A percentile compares a stretch with the other conserved stretches of the same genome.
phyloP scores from a whole-genome alignment of 2,888 invertebrate genomes.

The Exephanes ischioxanthus region DNA sequence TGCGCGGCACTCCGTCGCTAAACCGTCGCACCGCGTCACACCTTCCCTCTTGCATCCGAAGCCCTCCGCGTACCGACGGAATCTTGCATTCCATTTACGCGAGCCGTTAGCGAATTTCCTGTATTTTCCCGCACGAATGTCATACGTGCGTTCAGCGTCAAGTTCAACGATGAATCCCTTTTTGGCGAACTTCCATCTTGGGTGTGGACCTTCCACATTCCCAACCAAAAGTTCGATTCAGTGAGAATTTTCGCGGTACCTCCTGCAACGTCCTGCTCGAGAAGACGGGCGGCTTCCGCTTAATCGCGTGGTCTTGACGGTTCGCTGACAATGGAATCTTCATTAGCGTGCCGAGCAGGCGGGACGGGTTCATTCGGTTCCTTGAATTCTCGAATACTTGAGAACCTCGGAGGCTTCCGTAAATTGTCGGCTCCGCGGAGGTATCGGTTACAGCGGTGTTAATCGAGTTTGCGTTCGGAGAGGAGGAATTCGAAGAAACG shows the following conservation, averaged over 20 bases:
- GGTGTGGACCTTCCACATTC: no score
- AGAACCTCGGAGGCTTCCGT: not conserved
- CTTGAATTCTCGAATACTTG: not conserved
- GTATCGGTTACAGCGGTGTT: not conserved
- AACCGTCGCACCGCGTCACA: not conserved
- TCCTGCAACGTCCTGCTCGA: no score
- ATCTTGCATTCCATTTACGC: constrained; percentile 78
- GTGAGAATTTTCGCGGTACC: no score
- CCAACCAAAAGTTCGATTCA: no score
- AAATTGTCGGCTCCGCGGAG: not conserved
- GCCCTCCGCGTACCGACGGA: constrained; percentile 44
- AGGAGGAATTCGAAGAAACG: not conserved
- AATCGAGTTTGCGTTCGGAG: not conserved
- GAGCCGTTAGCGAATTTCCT: constrained; percentile 16
- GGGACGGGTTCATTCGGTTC: not conserved
- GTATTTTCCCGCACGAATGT: no score
- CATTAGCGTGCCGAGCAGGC: not conserved
- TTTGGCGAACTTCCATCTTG: no score
- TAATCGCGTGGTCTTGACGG: not conserved
- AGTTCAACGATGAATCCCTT: no score
- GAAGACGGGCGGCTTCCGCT: not conserved
- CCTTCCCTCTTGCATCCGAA: constrained; percentile 50
- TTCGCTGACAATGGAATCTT: not conserved
- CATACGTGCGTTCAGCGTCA: no score
- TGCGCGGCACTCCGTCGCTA: constrained; percentile 42